Evolutionary conservation across 2,888 invertebrate species (phyloP).

Genomic region (Serripes groenlandicus): DNA sequence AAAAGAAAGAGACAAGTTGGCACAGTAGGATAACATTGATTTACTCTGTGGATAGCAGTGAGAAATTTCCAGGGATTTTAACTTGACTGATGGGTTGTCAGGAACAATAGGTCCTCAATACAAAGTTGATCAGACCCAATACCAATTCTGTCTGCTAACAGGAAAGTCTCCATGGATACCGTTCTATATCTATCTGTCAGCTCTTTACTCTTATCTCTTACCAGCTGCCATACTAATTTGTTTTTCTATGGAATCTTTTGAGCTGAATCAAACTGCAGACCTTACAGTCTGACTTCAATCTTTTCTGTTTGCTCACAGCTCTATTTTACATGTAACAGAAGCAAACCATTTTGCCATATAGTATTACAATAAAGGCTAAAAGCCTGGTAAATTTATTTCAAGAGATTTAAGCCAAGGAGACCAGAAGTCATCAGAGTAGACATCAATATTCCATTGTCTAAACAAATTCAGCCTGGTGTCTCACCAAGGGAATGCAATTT

Average conservation of each 20-base stretch:
- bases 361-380: too few species aligned
- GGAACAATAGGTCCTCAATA: slow-evolving; percentile 12
- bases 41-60: background rate
- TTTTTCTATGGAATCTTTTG: too few species aligned
- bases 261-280: too few species aligned
- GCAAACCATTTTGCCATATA: too few species aligned
- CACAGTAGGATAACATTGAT: slow-evolving; percentile 15
- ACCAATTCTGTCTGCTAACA: slow-evolving; percentile 6
- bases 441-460: slow-evolving; percentile 20
- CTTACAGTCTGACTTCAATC: too few species aligned
- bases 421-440: too few species aligned
- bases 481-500: background rate
- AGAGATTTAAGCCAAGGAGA: too few species aligned
- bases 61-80: slow-evolving; percentile 3
- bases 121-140: slow-evolving; percentile 10
- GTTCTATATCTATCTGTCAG: slow-evolving; percentile 25
- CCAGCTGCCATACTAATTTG: too few species aligned
- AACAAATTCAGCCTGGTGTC: background rate
- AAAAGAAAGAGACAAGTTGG: background rate
- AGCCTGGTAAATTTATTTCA: too few species aligned
- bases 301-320: too few species aligned
- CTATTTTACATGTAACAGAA: too few species aligned
- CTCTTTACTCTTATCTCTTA: too few species aligned
- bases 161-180: slow-evolving; percentile 17
- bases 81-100: slow-evolving; percentile 19